These are phyloP conservation scores for Sarcophilus harrisii DNA, from an alignment of 2,797 vertebrate species.

Conservation along the genomic window DNA sequence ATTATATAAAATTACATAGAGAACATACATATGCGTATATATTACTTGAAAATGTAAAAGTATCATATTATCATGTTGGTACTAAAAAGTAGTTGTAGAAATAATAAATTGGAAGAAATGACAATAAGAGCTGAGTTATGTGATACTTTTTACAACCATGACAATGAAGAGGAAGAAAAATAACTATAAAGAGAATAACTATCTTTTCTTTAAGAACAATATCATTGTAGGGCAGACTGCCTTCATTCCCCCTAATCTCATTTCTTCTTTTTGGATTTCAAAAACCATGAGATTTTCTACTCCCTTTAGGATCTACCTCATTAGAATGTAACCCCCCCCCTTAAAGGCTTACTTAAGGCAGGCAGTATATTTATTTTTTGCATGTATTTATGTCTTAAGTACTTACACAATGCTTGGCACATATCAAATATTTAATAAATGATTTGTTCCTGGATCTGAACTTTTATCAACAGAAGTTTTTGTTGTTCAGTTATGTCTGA, in stretches of 20 bases:
- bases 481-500: too few species aligned
- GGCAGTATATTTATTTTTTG: neutral
- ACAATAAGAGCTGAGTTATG: neutral
- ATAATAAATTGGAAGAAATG: neutral
- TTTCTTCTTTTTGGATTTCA: neutral
- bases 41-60: neutral
- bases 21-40: neutral
- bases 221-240: neutral
- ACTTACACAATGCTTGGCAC: neutral
- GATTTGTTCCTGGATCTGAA: neutral
- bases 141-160: neutral
- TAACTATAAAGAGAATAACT: neutral
- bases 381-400: neutral
- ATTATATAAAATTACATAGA: too few species aligned
- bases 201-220: neutral
- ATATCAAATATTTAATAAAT: neutral
- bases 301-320: neutral
- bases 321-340: neutral
- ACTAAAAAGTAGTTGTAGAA: neutral
- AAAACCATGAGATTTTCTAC: neutral
- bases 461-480: too few species aligned
- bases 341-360: neutral
- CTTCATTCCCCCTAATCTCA: neutral
- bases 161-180: neutral
- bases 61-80: neutral